phyloP scores from a whole-genome alignment of 1,140 invertebrate genomes.

The Sitobion miscanthi region DNA sequence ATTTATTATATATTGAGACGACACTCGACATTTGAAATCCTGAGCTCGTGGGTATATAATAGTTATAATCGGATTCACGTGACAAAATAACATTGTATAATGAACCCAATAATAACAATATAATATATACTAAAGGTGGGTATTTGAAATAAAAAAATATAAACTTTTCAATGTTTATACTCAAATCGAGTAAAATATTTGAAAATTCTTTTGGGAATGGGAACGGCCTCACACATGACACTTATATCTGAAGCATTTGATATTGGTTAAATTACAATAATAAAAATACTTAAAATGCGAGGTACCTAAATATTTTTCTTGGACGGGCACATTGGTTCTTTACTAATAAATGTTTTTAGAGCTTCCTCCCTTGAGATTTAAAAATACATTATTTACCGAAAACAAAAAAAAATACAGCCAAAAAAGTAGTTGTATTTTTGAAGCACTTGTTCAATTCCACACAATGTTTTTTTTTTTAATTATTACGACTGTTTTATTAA shows the following conservation, averaged over 20 bases:
- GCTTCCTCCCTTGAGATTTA: neutral
- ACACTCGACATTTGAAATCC: neutral
- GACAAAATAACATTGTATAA: neutral
- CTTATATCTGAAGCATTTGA: neutral
- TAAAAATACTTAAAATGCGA: neutral
- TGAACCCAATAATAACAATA: neutral
- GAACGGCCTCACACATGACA: neutral
- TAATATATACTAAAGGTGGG: neutral
- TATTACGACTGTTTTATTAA: neutral
- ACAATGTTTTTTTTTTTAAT: neutral
- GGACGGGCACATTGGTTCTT: neutral
- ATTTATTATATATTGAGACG: neutral
- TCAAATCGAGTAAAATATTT: neutral
- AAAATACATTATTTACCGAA: neutral
- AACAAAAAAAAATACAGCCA: neutral
- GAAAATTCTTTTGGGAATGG: neutral
- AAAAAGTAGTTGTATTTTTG: neutral
- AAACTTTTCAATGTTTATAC: neutral
- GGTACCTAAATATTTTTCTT: neutral
- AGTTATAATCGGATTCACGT: neutral
- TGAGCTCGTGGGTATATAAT: neutral
- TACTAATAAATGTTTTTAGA: neutral
- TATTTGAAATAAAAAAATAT: neutral
- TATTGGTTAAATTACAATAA: neutral
- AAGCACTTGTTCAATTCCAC: neutral